Evolutionary conservation across 2,797 vertebrate genomes (phyloP).

Genomic region (Yasuhikotakia modesta): DNA sequence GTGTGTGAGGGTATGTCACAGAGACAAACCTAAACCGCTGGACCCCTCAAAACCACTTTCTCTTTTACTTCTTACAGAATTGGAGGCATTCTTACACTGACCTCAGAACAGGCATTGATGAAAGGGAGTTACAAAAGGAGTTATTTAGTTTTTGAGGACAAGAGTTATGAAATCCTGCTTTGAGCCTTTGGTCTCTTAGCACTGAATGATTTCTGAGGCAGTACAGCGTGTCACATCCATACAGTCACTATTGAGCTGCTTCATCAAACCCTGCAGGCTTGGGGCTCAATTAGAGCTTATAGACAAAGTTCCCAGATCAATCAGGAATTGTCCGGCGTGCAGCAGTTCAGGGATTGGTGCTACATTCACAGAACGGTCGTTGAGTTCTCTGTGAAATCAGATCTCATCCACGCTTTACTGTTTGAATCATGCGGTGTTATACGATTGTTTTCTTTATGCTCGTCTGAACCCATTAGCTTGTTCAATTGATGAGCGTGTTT

Average conservation of each 20-base stretch:
- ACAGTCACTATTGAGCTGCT: conserved; percentile 55
- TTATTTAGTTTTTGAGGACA: background rate
- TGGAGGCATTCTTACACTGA: conserved; percentile 27
- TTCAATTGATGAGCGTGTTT: conserved; percentile 47
- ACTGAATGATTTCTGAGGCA: conserved; percentile 51
- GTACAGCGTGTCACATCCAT: conserved; percentile 38
- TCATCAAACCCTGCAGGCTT: conserved; percentile 63
- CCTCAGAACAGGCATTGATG: conserved; percentile 15
- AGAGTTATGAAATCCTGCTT: background rate
- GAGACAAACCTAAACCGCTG: conserved; percentile 42
- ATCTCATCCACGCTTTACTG: conserved; percentile 41
- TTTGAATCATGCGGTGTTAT: conserved; percentile 55
- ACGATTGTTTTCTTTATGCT: conserved; percentile 82
- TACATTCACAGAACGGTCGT: background rate
- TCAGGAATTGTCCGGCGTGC: conserved; percentile 40
- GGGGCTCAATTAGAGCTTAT: conserved; percentile 70
- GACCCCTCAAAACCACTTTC: conserved; percentile 26
- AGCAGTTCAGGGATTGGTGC: background rate
- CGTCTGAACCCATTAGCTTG: conserved; percentile 84
- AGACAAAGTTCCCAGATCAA: conserved; percentile 64
- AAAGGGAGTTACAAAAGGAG: background rate
- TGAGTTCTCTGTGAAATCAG: conserved; percentile 1
- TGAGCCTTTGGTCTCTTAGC: conserved; percentile 33
- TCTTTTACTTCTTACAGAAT: conserved; percentile 9
- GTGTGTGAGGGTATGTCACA: conserved; percentile 34